A percentile compares a stretch with the other conserved stretches of the same genome.
Conservation (phyloP, 2,888 invertebrate genomes). For the Tetragonisca angustula region DNA sequence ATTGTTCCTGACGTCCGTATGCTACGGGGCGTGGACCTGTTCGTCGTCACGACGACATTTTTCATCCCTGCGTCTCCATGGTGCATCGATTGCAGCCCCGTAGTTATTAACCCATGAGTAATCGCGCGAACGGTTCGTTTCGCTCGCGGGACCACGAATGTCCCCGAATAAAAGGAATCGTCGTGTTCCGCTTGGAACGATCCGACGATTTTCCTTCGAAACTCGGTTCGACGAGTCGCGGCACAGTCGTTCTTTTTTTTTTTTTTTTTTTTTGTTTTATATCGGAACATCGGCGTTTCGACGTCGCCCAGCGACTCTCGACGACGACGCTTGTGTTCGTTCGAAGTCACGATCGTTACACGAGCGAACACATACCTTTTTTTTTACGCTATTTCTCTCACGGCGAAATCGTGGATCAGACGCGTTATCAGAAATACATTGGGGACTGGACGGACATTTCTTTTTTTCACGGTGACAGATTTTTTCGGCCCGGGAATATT, state of each 20-base stretch:
- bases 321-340: slow-evolving; percentile 4
- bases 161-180: not conserved
- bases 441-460: not conserved
- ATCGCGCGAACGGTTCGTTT: slow-evolving; percentile 28
- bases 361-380: not conserved
- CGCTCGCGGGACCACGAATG: slow-evolving; percentile 10
- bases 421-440: slow-evolving; percentile 12
- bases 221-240: not conserved
- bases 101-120: slow-evolving; percentile 57
- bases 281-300: slow-evolving; percentile 14
- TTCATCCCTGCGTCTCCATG: slow-evolving; percentile 44
- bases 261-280: not conserved
- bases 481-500: slow-evolving; percentile 21
- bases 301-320: not conserved
- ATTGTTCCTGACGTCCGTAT: slow-evolving; percentile 75
- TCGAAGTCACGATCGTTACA: slow-evolving; percentile 25
- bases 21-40: slow-evolving; percentile 73
- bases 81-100: slow-evolving; percentile 37
- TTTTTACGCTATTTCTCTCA: not conserved
- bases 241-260: not conserved
- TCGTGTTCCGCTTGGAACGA: not conserved
- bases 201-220: slow-evolving; percentile 13
- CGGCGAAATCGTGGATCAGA: not conserved
- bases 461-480: slow-evolving; percentile 16
- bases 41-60: slow-evolving; percentile 59